These are phyloP conservation scores for Apis florea DNA, from an alignment of 1,140 invertebrate genomes.

Conservation along the genomic window DNA sequence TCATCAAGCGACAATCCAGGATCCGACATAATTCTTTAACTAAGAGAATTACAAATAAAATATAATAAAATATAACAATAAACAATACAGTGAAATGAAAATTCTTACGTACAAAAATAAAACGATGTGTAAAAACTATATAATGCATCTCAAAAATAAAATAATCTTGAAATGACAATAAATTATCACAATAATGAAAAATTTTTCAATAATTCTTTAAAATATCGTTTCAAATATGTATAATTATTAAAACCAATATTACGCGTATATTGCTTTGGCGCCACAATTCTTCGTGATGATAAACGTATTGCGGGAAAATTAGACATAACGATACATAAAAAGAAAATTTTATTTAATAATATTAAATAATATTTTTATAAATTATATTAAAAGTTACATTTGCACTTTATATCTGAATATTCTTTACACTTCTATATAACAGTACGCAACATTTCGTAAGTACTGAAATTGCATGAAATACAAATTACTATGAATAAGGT, in stretches of 20 bases:
- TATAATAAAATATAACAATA: not conserved
- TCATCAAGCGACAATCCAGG: slow-evolving; percentile 67
- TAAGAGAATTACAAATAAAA: slow-evolving; percentile 13
- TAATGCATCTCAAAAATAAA: not conserved
- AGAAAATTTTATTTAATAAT: not conserved
- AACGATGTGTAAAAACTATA: not conserved
- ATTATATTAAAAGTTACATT: not conserved
- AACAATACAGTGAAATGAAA: not conserved
- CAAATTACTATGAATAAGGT: not conserved
- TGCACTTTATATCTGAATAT: slow-evolving; percentile 1
- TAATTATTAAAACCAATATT: not conserved
- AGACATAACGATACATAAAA: not conserved
- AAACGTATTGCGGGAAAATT: slow-evolving; percentile 14
- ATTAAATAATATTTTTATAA: not conserved
- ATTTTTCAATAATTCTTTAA: not conserved
- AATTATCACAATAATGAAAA: not conserved
- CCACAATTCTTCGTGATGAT: slow-evolving; percentile 15
- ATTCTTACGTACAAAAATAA: slow-evolving; percentile 11
- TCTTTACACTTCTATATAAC: not conserved
- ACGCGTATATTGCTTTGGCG: slow-evolving; percentile 23
- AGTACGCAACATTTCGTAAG: not conserved
- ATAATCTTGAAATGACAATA: not conserved
- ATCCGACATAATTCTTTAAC: slow-evolving; percentile 58
- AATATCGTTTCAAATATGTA: not conserved
- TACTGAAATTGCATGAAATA: slow-evolving; percentile 12